Conservation (phyloP, 2,113 vertebrate species). For the Benitochromis conjunctus region DNA sequence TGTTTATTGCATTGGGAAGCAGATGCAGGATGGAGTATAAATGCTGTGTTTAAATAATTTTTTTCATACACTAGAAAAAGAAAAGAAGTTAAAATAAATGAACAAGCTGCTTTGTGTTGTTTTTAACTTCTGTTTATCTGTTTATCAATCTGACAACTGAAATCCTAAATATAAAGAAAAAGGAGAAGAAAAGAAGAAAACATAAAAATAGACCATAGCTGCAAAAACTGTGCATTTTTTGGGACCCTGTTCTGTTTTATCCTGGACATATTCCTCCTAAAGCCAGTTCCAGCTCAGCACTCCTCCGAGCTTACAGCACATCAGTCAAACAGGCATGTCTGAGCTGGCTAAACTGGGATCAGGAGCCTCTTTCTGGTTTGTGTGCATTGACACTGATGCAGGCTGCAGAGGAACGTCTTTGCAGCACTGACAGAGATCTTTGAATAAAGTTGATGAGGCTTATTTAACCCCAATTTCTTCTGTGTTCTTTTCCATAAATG, state of each 20-base stretch:
- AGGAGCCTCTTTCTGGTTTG: slow-evolving; percentile 14
- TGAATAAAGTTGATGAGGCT: neutral
- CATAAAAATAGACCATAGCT: neutral
- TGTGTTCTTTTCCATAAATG: neutral
- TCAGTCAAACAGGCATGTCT: slow-evolving; percentile 8
- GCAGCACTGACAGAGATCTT: neutral
- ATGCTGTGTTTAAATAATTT: neutral
- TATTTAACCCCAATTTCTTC: neutral
- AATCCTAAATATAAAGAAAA: neutral
- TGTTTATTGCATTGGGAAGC: neutral
- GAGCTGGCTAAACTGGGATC: slow-evolving; percentile 22
- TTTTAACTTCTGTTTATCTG: neutral
- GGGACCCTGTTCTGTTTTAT: neutral
- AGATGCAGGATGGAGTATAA: neutral
- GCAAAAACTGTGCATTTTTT: neutral
- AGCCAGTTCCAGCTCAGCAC: neutral
- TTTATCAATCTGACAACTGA: neutral
- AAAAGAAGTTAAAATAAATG: neutral
- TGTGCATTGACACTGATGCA: slow-evolving; percentile 27
- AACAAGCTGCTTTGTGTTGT: neutral
- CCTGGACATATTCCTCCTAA: neutral
- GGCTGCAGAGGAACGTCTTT: slow-evolving; percentile 7
- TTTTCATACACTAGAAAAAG: neutral
- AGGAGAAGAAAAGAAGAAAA: neutral
- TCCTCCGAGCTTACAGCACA: neutral